Percentiles rank a stretch among this genome's conserved stretches.
phyloP scores from a whole-genome alignment of 2,113 vertebrate genomes.

The Chelonoidis abingdonii region DNA sequence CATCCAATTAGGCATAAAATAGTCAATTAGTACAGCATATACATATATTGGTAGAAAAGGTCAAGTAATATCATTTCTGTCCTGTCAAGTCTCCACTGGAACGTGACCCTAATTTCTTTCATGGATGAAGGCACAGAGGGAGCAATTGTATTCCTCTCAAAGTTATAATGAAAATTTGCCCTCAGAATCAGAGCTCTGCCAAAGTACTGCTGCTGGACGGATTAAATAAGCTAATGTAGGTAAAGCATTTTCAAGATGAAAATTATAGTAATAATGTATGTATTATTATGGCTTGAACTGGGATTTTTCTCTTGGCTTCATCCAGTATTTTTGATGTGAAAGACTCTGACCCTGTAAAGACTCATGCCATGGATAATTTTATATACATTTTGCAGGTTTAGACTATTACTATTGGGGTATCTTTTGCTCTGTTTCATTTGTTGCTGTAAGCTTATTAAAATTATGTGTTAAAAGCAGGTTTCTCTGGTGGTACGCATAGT shows the following conservation, averaged over 20 bases:
- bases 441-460: not conserved
- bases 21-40: not conserved
- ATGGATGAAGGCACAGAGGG: not conserved
- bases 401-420: not conserved
- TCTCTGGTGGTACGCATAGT: not conserved
- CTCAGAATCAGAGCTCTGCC: not conserved
- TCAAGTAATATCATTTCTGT: not conserved
- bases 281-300: not conserved
- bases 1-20: not conserved
- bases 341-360: not conserved
- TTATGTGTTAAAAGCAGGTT: not conserved
- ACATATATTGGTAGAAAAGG: not conserved
- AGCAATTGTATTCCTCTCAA: fast-evolving
- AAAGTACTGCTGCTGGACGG: not conserved
- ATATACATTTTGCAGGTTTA: not conserved
- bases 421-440: not conserved
- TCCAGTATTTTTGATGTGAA: not conserved
- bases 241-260: conserved; percentile 5
- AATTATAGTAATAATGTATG: not conserved
- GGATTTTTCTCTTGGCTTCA: not conserved
- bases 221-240: not conserved
- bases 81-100: not conserved
- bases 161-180: not conserved
- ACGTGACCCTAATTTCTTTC: not conserved
- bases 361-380: not conserved